These are phyloP conservation scores for Callipepla californica DNA, from an alignment of 2,113 vertebrate genomes.

Conservation along the genomic window DNA sequence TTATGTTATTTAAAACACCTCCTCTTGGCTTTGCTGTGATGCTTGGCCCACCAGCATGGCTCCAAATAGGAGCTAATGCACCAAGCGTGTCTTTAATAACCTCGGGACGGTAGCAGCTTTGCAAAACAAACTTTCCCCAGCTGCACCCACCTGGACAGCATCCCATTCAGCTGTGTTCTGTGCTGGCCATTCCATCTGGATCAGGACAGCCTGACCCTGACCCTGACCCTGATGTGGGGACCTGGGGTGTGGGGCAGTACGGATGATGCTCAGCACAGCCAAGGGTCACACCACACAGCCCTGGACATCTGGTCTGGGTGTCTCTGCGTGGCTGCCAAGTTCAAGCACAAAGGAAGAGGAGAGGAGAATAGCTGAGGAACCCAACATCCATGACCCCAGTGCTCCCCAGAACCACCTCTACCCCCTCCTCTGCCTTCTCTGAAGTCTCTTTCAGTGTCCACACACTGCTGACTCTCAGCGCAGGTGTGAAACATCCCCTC, in stretches of 20 bases:
- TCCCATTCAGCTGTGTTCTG: neutral
- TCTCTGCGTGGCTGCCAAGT: neutral
- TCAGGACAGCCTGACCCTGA: neutral
- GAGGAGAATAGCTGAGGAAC: neutral
- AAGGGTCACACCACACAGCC: neutral
- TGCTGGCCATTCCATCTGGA: neutral
- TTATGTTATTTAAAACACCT: neutral
- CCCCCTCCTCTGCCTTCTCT: neutral
- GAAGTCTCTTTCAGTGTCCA: neutral
- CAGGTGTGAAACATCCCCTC: neutral
- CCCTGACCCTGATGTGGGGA: neutral
- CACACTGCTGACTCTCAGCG: neutral
- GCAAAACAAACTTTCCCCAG: neutral
- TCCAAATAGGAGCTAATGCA: neutral
- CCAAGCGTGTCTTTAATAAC: neutral
- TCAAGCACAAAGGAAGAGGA: accelerated
- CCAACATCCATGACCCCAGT: neutral
- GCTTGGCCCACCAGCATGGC: neutral
- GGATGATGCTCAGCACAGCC: neutral
- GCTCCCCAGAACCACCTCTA: neutral
- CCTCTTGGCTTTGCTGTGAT: neutral
- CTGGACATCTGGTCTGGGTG: neutral
- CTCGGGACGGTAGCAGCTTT: neutral
- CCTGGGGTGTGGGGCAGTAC: neutral
- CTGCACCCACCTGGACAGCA: neutral